phyloP scores from a whole-genome alignment of 2,797 vertebrate genomes.

The Epinephelus malabaricus region DNA sequence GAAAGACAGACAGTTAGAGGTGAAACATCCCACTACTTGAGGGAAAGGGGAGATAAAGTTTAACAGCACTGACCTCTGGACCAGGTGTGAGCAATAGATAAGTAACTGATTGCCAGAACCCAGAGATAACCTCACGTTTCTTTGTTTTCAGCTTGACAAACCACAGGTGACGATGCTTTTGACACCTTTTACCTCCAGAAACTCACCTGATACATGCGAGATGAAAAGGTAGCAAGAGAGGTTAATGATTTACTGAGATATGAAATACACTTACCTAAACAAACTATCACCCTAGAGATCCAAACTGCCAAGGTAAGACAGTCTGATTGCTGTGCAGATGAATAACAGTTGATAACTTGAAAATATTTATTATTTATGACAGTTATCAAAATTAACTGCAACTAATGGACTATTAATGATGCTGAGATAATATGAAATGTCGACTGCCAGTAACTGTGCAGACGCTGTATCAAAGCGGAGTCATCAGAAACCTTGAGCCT shows the following conservation, averaged over 20 bases:
- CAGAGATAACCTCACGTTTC: constrained; percentile 10
- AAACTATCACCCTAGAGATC: background rate
- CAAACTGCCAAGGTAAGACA: background rate
- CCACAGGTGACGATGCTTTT: background rate
- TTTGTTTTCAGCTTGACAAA: background rate
- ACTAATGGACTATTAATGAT: background rate
- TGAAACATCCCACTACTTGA: no score
- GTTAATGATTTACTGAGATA: background rate
- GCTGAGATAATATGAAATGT: background rate
- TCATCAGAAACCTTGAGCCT: constrained; percentile 37
- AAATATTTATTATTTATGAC: background rate
- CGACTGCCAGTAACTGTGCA: background rate
- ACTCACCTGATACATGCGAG: background rate
- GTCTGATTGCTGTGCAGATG: background rate
- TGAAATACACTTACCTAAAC: no score
- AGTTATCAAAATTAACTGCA: background rate
- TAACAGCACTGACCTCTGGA: constrained; percentile 60
- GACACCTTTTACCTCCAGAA: background rate
- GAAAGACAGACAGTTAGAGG: background rate
- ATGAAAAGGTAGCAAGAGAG: background rate
- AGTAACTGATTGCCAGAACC: constrained; percentile 54
- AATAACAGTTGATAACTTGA: background rate
- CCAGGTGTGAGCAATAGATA: constrained; percentile 9
- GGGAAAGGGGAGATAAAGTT: background rate
- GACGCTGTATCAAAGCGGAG: background rate